Evolutionary conservation across 2,113 vertebrate species (phyloP).

Genomic region (Hyperopisus bebe): DNA sequence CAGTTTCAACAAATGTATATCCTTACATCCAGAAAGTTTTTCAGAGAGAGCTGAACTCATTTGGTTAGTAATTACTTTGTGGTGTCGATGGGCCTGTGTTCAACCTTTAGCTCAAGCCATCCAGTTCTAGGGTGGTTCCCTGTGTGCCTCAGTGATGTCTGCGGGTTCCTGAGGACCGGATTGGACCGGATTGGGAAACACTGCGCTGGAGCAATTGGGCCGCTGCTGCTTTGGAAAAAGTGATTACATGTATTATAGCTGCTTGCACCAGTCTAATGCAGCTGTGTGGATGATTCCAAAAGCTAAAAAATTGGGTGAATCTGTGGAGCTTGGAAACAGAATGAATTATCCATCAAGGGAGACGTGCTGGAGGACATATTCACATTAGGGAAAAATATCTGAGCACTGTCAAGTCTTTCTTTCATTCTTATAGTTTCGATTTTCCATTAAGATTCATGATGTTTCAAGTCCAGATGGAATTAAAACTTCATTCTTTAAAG

Average conservation of each 20-base stretch:
- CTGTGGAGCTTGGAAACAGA: background rate
- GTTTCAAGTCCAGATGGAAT: slow-evolving; percentile 6
- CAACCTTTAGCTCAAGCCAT: background rate
- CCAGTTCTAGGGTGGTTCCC: background rate
- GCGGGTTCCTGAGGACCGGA: background rate
- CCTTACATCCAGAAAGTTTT: background rate
- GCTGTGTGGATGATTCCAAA: background rate
- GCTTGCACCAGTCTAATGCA: background rate
- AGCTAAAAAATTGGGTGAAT: background rate
- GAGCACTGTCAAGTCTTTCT: background rate
- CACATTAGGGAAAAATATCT: background rate
- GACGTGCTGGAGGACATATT: background rate
- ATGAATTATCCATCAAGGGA: background rate
- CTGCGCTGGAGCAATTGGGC: background rate
- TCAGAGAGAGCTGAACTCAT: background rate
- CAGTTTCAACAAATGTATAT: background rate
- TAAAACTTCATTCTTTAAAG: background rate
- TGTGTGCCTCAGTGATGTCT: background rate
- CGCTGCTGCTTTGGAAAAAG: background rate
- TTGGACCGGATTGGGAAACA: background rate
- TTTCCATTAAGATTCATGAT: slow-evolving; percentile 17
- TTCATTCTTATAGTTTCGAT: background rate
- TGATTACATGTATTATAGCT: background rate
- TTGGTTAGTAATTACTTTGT: background rate
- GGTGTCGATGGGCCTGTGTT: background rate